Evolutionary conservation across 1,140 invertebrate species (phyloP), one percentile per base, ranked within the genome.

Genomic region (Epicauta chinensis): DNA sequence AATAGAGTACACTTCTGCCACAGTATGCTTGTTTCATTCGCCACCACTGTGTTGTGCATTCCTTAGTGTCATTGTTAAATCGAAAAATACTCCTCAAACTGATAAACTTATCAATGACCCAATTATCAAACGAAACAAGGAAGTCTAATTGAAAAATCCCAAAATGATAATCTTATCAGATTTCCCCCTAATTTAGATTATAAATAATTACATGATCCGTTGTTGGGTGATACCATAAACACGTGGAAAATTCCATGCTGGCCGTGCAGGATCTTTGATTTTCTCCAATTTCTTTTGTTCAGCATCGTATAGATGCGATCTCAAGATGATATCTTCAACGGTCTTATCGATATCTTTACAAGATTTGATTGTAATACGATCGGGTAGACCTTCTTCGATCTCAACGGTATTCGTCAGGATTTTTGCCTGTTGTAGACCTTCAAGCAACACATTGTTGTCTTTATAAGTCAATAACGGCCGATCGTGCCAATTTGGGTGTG

Each of bases 281-380:
- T 81, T 86, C 7, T 87, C 86, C 38, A 93, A 67, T 63, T 83
- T 84, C 51, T 82, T 73, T 68, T 91, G 86, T 62, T 85, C 75
- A 30, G 84, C 80, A 73, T 93, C 89, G 75, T 86, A 89, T 39
- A 90, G 69, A 65, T 84, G 81, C 1, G 88, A 80, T 46, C 78
- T 79, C 53, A 81, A 68, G 45, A 92, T 81, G 9, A 78, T 77
- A 62, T 77, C 75, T 53, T 77, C 76, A 0, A 82, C 70, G 56
- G 69, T 72, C 38, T 73, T 69, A 60, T 82, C 75, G n/a, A 81
- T 55, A 16, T 73, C 60, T 53, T 71, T 73, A 1, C 72, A 35
- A 61, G 51, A 39, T 70, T 65, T 35, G 68, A 58, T 47, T 75
- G 59, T 43, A 37, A 87, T 73, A 55, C 70, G 73, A 3, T 77